Conservation (phyloP, 1,140 invertebrate species). For the Philopotamus ludificatus region DNA sequence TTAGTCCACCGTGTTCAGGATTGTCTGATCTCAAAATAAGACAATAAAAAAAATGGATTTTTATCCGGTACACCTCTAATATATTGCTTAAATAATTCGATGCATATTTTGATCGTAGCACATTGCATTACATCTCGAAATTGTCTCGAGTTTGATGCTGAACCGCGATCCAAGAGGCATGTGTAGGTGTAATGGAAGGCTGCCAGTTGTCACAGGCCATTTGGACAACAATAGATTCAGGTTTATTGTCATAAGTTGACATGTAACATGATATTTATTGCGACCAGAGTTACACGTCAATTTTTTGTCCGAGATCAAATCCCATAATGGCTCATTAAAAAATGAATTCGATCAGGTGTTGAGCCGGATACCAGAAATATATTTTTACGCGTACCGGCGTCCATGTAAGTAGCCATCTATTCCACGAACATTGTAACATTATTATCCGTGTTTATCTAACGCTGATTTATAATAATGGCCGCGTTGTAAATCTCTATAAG, state of each 20-base stretch:
- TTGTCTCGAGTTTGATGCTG: too few species aligned
- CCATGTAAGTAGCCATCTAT: background rate
- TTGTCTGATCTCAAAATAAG: too few species aligned
- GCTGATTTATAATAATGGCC: slow-evolving; percentile 15
- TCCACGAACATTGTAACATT: background rate
- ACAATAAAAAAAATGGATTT: too few species aligned
- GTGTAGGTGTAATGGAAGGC: slow-evolving; percentile 26
- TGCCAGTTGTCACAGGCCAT: slow-evolving; percentile 10
- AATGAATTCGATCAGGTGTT: background rate
- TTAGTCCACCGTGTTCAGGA: too few species aligned
- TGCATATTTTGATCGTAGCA: too few species aligned
- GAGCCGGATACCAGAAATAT: background rate
- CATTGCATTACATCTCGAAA: too few species aligned
- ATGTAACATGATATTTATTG: slow-evolving; percentile 18
- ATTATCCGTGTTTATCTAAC: slow-evolving; percentile 16
- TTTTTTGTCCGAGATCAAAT: too few species aligned
- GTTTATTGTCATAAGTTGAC: slow-evolving; percentile 23
- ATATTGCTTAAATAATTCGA: too few species aligned
- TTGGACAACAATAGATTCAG: slow-evolving; percentile 3
- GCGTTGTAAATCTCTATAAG: slow-evolving; percentile 1
- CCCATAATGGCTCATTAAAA: too few species aligned
- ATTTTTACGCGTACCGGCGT: background rate
- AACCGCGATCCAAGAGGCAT: too few species aligned
- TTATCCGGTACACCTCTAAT: too few species aligned
- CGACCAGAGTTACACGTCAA: too few species aligned